Base-by-base conservation (phyloP, 2,797 vertebrate species). In the Acanthurus leucopareius region DNA sequence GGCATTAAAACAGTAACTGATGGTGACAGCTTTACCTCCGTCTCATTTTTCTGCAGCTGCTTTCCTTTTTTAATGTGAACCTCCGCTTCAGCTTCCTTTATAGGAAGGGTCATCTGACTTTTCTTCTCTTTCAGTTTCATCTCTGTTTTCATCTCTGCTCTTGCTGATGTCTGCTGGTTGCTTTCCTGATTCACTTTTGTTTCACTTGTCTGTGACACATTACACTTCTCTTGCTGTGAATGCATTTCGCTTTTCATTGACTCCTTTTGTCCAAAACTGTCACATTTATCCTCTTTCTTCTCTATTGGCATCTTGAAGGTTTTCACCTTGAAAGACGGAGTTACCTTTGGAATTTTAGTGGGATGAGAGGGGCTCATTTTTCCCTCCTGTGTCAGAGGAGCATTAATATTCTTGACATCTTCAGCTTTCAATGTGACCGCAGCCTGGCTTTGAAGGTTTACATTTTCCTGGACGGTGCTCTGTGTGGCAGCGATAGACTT, bases 271-370 rank as follows among this genome's bases (percentile, higher is more conserved):
- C 13, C 75, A 60, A 75, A 78, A 40, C 76, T 82, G 47, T 88
- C 84, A 59, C 66, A 70, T 65, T 72, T 86, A 70, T 91, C 85
- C 48, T 92, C 84, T 71, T 86, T 86, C 28, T 84, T 93, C 84
- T 94, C 92, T 16, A 75, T 70, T 1, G 96, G 95, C 81, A 95
- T 89, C 82, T 95, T 96, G 77, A 96, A 92, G 6, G 96, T 95
- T 96, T 95, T 97, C 86, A 96, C 94, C 94, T 95, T 96, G 89
- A 96, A 95, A 92, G 85, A 95, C 10, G 96, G 95, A 58, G 93
- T 91, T 51, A 88, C 87, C 79, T 95, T 93, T 78, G 95, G 96
- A 70, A 93, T 96, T 92, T 95, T 94, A 51, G 94, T 92, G 19
- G 93, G 71, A 17, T 91, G 93, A 78, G 88, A 85, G 35, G 85